phyloP scores from a whole-genome alignment of 2,797 vertebrate genomes.

The Choloepus didactylus region DNA sequence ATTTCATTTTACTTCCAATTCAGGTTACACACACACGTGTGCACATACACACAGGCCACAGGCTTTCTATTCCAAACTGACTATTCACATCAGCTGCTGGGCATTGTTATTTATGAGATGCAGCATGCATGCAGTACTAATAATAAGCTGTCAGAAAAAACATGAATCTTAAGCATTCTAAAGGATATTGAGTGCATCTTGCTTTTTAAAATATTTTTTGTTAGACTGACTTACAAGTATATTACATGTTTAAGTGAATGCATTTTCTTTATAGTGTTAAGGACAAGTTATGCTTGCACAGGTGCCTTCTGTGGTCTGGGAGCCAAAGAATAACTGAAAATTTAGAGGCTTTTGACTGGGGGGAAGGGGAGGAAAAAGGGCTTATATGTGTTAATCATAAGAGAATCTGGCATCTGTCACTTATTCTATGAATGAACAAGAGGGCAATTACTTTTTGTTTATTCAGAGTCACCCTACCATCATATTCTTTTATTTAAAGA shows the following conservation, averaged over 20 bases:
- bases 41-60: neutral
- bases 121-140: accelerated
- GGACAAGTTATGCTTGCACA: neutral
- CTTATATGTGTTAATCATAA: neutral
- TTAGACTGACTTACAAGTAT: neutral
- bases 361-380: neutral
- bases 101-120: constrained; percentile 67
- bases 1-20: neutral
- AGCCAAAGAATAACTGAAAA: neutral
- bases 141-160: neutral
- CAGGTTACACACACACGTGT: constrained; percentile 18
- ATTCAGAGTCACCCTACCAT: neutral
- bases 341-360: constrained; percentile 4
- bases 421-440: neutral
- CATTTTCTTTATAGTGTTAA: constrained; percentile 2
- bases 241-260: constrained; percentile 46
- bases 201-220: constrained; percentile 41
- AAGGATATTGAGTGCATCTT: accelerated
- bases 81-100: constrained; percentile 57
- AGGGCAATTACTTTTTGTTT: constrained; percentile 42
- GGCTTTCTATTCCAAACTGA: constrained; percentile 64
- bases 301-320: neutral
- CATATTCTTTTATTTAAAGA: neutral
- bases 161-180: constrained; percentile 4
- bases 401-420: neutral